phyloP scores from a whole-genome alignment of 92 coral and sea anemone genomes.

The Montipora capitata region DNA sequence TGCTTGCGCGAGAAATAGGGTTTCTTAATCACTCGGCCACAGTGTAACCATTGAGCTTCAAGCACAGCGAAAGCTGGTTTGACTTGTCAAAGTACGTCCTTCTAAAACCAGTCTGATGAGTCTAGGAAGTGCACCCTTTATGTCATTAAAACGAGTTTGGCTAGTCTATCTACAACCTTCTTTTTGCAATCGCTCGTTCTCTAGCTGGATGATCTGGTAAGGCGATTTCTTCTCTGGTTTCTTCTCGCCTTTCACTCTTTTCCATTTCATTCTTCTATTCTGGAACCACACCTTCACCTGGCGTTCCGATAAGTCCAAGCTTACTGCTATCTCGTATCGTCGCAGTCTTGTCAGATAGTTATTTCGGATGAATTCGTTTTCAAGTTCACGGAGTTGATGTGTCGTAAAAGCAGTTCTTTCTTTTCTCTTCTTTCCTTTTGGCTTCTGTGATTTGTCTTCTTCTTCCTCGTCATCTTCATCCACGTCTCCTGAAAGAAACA shows the following conservation, averaged over 20 bases:
- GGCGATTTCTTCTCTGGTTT: conserved; percentile 98
- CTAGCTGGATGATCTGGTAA: conserved; percentile 81
- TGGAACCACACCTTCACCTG: conserved; percentile 99
- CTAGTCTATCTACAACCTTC: background rate
- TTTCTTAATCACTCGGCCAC: no score
- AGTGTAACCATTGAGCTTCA: no score
- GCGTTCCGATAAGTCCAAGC: conserved; percentile 97
- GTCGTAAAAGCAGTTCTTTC: conserved; percentile 98
- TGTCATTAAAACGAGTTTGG: background rate
- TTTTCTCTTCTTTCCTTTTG: conserved; percentile 93
- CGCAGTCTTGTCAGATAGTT: conserved; percentile 97
- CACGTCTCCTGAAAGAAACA: conserved; percentile 12
- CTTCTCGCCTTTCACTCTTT: conserved; percentile 96
- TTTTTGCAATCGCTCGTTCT: conserved; percentile 63
- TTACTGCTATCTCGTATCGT: conserved; percentile 98
- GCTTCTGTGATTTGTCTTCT: conserved; percentile 63
- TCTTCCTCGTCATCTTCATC: conserved; percentile 77
- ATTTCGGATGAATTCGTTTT: conserved; percentile 95
- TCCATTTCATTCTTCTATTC: conserved; percentile 99
- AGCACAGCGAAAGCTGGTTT: no score
- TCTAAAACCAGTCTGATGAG: background rate
- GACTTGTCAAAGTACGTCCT: no score
- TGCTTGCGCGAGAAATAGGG: no score
- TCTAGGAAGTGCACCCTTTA: background rate
- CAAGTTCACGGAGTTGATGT: conserved; percentile 97